Evolutionary conservation across 1,140 invertebrate species (phyloP).

Genomic region (Drepana arcuata): DNA sequence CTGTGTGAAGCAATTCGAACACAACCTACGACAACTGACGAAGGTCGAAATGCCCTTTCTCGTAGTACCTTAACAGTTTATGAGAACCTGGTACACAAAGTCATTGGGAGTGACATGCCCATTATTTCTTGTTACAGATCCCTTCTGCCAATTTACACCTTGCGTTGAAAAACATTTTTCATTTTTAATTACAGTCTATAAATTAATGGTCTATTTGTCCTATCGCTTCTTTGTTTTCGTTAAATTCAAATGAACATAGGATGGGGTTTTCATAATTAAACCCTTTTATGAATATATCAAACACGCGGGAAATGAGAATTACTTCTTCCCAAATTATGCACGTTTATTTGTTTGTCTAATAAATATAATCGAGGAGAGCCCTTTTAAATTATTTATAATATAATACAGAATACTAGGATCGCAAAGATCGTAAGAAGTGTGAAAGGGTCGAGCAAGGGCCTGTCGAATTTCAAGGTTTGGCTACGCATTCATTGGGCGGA

Average conservation of each 20-base stretch:
- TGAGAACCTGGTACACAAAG: constrained; percentile 59
- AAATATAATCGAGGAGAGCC: constrained; percentile 34
- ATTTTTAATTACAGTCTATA: constrained; percentile 38
- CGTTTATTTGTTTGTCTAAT: constrained; percentile 20
- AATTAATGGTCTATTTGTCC: constrained; percentile 1
- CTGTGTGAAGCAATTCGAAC: too few relatives aligned
- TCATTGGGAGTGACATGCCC: constrained; percentile 70
- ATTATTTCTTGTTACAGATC: constrained; percentile 48
- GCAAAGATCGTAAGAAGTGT: constrained; percentile 43
- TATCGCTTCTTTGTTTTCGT: too few relatives aligned
- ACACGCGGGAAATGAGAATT: too few relatives aligned
- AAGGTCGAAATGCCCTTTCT: constrained; percentile 30
- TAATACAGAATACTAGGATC: constrained; percentile 60
- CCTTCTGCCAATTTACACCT: constrained; percentile 51
- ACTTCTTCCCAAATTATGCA: constrained; percentile 6
- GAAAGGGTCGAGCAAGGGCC: constrained; percentile 54
- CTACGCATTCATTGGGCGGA: constrained; percentile 65
- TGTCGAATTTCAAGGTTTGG: constrained; percentile 53
- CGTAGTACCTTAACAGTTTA: constrained; percentile 19
- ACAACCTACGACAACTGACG: too few relatives aligned
- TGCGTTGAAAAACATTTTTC: constrained; percentile 17
- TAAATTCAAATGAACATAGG: too few relatives aligned
- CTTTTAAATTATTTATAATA: constrained; percentile 72
- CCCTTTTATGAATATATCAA: too few relatives aligned
- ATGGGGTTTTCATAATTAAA: too few relatives aligned